Evolutionary conservation across 2,113 vertebrate genomes (phyloP).

Genomic region (Zosterops lateralis): DNA sequence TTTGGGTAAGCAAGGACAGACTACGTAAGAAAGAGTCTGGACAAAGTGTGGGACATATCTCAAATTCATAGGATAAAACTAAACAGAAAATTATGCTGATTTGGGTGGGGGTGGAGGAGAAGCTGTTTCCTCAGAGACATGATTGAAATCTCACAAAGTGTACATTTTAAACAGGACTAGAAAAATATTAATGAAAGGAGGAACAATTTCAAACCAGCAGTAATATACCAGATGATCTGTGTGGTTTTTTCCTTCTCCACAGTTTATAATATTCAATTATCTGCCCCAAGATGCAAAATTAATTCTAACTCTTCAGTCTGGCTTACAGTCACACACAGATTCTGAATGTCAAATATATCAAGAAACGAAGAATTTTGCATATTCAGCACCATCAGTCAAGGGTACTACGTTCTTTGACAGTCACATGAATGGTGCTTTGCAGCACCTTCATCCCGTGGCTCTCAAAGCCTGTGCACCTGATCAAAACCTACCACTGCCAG

Average conservation of each 20-base stretch:
- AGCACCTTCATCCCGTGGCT: neutral
- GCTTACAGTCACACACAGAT: neutral
- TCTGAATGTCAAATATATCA: neutral
- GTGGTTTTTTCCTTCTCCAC: neutral
- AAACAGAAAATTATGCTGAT: neutral
- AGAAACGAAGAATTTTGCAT: neutral
- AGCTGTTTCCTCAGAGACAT: neutral
- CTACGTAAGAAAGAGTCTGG: neutral
- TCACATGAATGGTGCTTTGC: neutral
- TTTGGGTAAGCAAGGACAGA: neutral
- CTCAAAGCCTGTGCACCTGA: neutral
- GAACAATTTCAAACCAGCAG: neutral
- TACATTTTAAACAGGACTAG: neutral
- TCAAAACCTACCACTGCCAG: neutral
- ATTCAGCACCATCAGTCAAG: neutral
- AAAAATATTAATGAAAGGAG: neutral
- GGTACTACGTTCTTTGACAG: neutral
- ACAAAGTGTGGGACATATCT: neutral
- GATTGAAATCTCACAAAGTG: neutral
- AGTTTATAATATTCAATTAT: neutral
- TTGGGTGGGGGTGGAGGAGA: too few species aligned
- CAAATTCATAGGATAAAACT: neutral
- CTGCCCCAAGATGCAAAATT: neutral
- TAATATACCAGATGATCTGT: neutral
- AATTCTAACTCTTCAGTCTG: neutral